Base-by-base conservation (phyloP, 2,113 vertebrate species). In the Poeciliopsis prolifica region DNA sequence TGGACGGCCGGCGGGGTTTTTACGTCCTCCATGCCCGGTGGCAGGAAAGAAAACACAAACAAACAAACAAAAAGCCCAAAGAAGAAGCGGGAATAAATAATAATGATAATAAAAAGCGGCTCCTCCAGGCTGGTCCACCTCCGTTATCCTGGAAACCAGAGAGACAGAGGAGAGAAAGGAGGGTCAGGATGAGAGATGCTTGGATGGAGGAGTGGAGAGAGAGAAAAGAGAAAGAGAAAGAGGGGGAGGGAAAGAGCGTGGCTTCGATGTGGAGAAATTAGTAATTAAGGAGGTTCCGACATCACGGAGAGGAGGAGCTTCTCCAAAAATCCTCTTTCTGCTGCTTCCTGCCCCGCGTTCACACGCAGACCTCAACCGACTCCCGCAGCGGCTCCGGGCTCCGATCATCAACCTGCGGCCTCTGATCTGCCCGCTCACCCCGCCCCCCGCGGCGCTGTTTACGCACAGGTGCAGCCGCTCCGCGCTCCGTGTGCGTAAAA, bases 211-310 rank as follows among this genome's bases (percentile, higher is more conserved):
- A 89, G 63, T 83, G 74, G 78, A 84, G 79, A 85, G 84, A 85
- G 76, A 88, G 82, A 79, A 70, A 30, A 22, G 74, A 65, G 78
- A 26, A 71, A 48, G 84, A 64, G 70, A 44, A 71, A 33, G 69
- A 15, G 75, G 44, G 79, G 67, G 82, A 81, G 88, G 68, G 77
- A 58, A 79, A 22, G 80, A 70, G 75, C 72, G 74, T 79, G 81
- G 76, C 63, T 61, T 83, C 63, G 80, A 83, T 78, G 72, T 61
- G 66, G 84, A 88, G 85, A 94, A 90, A 92, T 92, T 86, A 92
- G 89, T 94, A 78, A 93, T 94, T 93, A 93, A 93, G 90, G 92
- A 91, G 89, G 92, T 90, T 91, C 87, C 75, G 66, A 80, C 89
- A 88, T 91, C 89, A 87, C 80, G 24, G 62, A 67, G 87, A 74